phyloP scores from a whole-genome alignment of 2,888 invertebrate genomes.

The Scrobipalpa atriplicella region DNA sequence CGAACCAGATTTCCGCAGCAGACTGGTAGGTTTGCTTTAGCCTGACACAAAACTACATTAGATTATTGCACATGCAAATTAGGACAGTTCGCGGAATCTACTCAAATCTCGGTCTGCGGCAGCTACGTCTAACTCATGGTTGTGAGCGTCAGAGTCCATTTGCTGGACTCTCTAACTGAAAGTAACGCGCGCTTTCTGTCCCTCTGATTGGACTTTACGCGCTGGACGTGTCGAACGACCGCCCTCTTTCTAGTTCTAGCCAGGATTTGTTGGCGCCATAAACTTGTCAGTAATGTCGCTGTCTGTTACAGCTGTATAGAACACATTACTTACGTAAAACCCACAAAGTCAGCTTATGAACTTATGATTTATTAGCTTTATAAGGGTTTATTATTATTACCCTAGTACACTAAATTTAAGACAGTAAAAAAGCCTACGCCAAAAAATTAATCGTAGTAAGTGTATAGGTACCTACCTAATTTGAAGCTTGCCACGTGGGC shows the following conservation, averaged over 20 bases:
- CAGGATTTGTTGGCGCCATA: slow-evolving; percentile 20
- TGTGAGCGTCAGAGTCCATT: slow-evolving; percentile 54
- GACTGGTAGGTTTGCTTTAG: too few species aligned
- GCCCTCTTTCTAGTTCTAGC: slow-evolving; percentile 10
- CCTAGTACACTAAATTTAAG: too few species aligned
- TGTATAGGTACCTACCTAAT: background rate
- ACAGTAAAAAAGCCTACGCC: too few species aligned
- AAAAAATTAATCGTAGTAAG: background rate
- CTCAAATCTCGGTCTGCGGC: too few species aligned
- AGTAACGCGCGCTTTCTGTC: slow-evolving; percentile 71
- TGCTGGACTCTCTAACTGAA: slow-evolving; percentile 56
- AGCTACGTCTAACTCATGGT: slow-evolving; percentile 53
- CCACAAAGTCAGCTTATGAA: background rate
- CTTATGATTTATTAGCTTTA: too few species aligned
- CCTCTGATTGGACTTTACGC: slow-evolving; percentile 67
- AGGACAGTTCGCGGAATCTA: too few species aligned
- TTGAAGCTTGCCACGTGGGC: background rate
- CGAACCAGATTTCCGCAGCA: too few species aligned
- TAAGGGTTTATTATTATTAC: too few species aligned
- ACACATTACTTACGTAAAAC: background rate
- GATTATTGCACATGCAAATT: too few species aligned
- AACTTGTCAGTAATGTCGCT: slow-evolving; percentile 10
- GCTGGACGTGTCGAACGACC: slow-evolving; percentile 56
- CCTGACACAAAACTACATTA: too few species aligned
- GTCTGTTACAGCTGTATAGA: slow-evolving; percentile 4